Percentiles rank a stretch among this genome's conserved stretches.
Conservation (phyloP, 2,797 vertebrate genomes). For the Mus caroli region DNA sequence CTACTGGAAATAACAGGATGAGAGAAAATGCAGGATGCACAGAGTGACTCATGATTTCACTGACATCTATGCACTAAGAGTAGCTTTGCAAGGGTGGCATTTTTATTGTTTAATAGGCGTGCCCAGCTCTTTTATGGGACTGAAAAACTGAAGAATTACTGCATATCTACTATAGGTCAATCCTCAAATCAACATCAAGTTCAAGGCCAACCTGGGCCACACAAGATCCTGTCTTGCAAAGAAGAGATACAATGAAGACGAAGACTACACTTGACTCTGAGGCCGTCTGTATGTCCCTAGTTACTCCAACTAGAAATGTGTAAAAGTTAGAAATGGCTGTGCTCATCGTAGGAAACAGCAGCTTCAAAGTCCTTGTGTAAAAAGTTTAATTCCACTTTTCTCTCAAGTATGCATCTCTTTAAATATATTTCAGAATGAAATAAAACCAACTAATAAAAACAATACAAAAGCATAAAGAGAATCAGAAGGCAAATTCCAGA, state of each 20-base stretch:
- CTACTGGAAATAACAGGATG: constrained; percentile 42
- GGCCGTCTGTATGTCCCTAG: constrained; percentile 48
- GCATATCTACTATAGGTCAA: constrained; percentile 1
- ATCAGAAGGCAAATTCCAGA: constrained; percentile 88
- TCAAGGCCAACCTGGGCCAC: background rate
- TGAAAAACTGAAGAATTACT: constrained; percentile 38
- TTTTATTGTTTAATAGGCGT: background rate
- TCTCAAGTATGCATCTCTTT: constrained; percentile 57
- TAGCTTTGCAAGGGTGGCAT: background rate
- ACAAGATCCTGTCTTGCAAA: background rate
- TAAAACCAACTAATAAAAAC: constrained; percentile 74
- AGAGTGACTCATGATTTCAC: constrained; percentile 46
- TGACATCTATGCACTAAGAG: background rate
- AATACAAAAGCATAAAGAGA: constrained; percentile 84
- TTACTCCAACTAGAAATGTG: constrained; percentile 43
- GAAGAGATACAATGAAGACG: background rate
- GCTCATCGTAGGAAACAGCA: constrained; percentile 40
- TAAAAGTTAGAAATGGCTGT: constrained; percentile 49
- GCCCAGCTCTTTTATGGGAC: background rate
- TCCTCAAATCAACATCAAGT: background rate
- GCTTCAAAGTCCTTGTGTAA: constrained; percentile 34
- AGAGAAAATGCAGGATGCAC: constrained; percentile 10
- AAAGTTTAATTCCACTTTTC: constrained; percentile 52
- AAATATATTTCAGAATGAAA: constrained; percentile 70
- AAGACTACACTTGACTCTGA: constrained; percentile 14